Evolutionary conservation across 1,140 invertebrate genomes (phyloP).

Genomic region (Euwallacea fornicatus): DNA sequence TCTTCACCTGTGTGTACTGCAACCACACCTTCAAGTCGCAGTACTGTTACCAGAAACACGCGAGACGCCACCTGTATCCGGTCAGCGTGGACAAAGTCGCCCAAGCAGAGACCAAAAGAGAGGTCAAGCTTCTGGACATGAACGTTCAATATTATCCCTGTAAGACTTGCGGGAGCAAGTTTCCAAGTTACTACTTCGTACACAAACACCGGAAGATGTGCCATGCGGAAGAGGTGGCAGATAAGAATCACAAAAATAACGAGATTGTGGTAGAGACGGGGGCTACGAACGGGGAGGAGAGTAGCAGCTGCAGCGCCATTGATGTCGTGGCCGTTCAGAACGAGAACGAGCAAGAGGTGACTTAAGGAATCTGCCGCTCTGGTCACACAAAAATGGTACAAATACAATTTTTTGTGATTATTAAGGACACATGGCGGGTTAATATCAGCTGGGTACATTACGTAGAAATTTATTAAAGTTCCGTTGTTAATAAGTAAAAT

Average conservation of each 20-base stretch:
- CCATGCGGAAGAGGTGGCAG: slow-evolving; percentile 66
- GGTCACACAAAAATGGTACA: too few relatives aligned
- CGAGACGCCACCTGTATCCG: slow-evolving; percentile 67
- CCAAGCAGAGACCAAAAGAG: slow-evolving; percentile 52
- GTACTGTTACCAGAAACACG: slow-evolving; percentile 81
- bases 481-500: slow-evolving; percentile 23
- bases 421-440: too few relatives aligned
- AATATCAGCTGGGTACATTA: too few relatives aligned
- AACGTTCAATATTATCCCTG: slow-evolving; percentile 91
- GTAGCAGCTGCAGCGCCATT: slow-evolving; percentile 45
- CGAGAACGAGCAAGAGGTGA: slow-evolving; percentile 30
- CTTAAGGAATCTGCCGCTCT: slow-evolving; percentile 1
- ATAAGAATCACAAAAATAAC: slow-evolving; percentile 49
- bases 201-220: slow-evolving; percentile 87
- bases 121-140: slow-evolving; percentile 69
- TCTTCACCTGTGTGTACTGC: slow-evolving; percentile 75
- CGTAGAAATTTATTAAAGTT: too few relatives aligned
- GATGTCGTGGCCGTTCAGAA: slow-evolving; percentile 47
- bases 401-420: too few relatives aligned
- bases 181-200: slow-evolving; percentile 91
- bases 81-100: slow-evolving; percentile 52
- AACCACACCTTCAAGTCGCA: slow-evolving; percentile 80
- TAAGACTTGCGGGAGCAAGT: slow-evolving; percentile 88
- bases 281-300: slow-evolving; percentile 34
- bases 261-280: slow-evolving; percentile 45